Percentiles rank a stretch among this genome's conserved stretches.
phyloP scores from a whole-genome alignment of 2,113 vertebrate species.

The Propithecus coquereli region DNA sequence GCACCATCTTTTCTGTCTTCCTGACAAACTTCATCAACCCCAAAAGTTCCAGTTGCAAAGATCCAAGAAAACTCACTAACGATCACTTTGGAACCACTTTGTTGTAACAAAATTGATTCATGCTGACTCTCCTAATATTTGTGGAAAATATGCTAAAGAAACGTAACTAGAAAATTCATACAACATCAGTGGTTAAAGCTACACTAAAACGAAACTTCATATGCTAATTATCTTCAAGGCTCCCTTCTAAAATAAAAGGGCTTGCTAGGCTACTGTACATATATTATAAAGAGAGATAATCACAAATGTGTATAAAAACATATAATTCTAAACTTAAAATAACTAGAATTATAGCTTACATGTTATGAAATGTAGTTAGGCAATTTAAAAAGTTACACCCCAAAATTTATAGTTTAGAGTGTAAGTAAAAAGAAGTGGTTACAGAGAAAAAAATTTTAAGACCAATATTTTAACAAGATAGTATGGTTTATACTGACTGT shows the following conservation, averaged over 20 bases:
- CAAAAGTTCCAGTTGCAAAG: conserved; percentile 80
- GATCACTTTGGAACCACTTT: conserved; percentile 79
- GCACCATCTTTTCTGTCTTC: conserved; percentile 83
- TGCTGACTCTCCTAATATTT: conserved; percentile 65
- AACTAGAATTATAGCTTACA: conserved; percentile 45
- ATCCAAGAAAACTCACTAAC: conserved; percentile 80
- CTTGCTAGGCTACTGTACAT: conserved; percentile 66
- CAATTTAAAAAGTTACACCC: conserved; percentile 31
- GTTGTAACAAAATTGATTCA: conserved; percentile 65
- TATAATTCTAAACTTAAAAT: conserved; percentile 54
- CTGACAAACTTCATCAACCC: conserved; percentile 80
- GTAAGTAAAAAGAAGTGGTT: conserved; percentile 51
- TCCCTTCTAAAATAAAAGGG: conserved; percentile 59
- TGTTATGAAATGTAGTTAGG: conserved; percentile 49
- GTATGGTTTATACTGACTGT: not conserved
- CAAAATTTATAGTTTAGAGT: conserved; percentile 36
- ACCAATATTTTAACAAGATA: conserved; percentile 41
- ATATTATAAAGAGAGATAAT: conserved; percentile 56
- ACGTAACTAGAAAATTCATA: conserved; percentile 69
- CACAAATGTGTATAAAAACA: conserved; percentile 25
- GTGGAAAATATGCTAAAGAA: conserved; percentile 73
- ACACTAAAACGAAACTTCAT: conserved; percentile 65
- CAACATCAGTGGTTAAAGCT: conserved; percentile 65
- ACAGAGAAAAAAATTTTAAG: not conserved
- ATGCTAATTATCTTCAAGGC: conserved; percentile 55